A percentile compares a stretch with the other conserved stretches of the same genome.
Conservation (phyloP, 2,113 vertebrate genomes). For the Saguinus imperator region DNA sequence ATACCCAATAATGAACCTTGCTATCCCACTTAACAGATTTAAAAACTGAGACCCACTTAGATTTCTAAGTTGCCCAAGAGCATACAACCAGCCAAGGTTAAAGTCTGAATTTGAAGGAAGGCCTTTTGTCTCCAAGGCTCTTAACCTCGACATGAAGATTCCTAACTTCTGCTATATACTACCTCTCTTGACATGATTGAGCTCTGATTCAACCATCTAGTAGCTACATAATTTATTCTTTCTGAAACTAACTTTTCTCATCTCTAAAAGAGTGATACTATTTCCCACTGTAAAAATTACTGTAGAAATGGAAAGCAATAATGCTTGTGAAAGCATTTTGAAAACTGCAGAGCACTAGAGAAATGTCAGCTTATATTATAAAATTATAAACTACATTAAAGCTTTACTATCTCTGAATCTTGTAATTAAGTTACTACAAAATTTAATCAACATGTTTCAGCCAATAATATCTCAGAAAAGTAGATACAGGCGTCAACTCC, state of each 20-base stretch:
- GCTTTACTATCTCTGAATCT: constrained; percentile 20
- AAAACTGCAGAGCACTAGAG: constrained; percentile 14
- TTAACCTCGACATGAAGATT: background rate
- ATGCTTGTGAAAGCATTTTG: constrained; percentile 22
- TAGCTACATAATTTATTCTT: background rate
- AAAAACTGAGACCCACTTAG: background rate
- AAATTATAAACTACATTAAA: constrained; percentile 34
- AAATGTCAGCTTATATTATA: constrained; percentile 47
- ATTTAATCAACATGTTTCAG: constrained; percentile 50
- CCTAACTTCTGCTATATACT: background rate
- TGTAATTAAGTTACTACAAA: constrained; percentile 47
- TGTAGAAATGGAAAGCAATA: background rate
- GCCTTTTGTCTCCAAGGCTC: background rate
- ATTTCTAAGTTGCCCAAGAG: background rate
- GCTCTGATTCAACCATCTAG: background rate
- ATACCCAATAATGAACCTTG: background rate
- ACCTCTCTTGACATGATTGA: background rate
- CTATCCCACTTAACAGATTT: background rate
- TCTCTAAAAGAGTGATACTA: background rate
- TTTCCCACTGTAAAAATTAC: background rate
- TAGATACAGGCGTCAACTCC: background rate
- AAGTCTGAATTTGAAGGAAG: background rate
- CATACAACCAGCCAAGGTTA: background rate
- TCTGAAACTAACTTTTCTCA: background rate
- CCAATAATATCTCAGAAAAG: constrained; percentile 53